Base-by-base conservation (phyloP, 2,888 invertebrate species). In the Drosophila helvetica region DNA sequence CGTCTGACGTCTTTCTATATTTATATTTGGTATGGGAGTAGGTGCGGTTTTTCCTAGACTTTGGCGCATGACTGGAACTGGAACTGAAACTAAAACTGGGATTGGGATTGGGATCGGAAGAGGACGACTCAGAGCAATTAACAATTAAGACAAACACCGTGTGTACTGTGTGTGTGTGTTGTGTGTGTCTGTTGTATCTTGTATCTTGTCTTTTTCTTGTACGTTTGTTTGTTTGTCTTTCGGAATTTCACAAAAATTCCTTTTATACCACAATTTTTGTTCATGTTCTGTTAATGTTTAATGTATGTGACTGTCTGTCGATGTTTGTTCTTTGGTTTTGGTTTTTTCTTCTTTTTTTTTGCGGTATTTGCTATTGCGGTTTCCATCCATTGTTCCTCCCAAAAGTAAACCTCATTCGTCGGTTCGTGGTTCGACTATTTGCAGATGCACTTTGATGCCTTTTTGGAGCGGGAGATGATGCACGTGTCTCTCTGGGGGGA, bases 171-270 rank as follows among this genome's bases (percentile, higher is more conserved):
- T 72, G 63, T 76, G 65, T 71, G 63, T 75, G n/a, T n/a, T n/a
- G n/a, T 70, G 64, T 72, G 59, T 60, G 58, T 75, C 60, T 51
- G 70, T 71, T 79, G 75, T 72, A 63, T 76, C 66, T 74, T 68
- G 76, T 70, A 67, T 72, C 64, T 69, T 73, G 64, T 76, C 61
- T 70, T 61, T 71, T 75, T 75, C 77, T 72, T 22, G 19, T 19
- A 2, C 3, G 22, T 22, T 5, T 22, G 57, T 76, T 55, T 85
- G 74, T 80, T 88, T 88, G 80, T 53, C 62, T 83, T 87, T 82
- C 77, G 86, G 88, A 75, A 86, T 86, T 87, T 87, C 76, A 80
- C 74, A 71, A 76, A 83, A 82, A 83, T 86, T 80, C 78, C 82
- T 83, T 83, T 77, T 87, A 75, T 69, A 58, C 67, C 75, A 74